Evolutionary conservation across 2,888 invertebrate genomes (phyloP).

Genomic region (Amorpha juglandis): DNA sequence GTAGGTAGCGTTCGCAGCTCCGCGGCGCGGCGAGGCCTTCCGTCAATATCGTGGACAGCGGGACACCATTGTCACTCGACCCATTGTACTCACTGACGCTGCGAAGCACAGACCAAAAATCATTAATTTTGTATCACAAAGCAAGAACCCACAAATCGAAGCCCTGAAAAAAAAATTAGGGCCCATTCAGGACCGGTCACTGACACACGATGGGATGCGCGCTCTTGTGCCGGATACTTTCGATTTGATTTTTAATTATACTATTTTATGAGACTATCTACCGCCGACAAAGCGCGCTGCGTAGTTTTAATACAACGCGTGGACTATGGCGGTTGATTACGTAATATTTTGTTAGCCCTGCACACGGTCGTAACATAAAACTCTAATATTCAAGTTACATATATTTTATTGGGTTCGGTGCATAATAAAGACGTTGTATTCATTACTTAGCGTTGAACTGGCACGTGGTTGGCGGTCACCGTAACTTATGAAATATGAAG

Average conservation of each 20-base stretch:
- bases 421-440: conserved; percentile 48
- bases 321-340: conserved; percentile 37
- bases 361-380: conserved; percentile 22
- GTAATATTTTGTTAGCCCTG: conserved; percentile 18
- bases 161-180: conserved; percentile 75
- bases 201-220: conserved; percentile 65
- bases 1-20: conserved; percentile 70
- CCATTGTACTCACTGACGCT: conserved; percentile 72
- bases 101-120: conserved; percentile 80
- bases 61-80: conserved; percentile 78
- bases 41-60: conserved; percentile 82
- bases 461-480: conserved; percentile 53
- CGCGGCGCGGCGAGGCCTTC: conserved; percentile 58
- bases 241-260: conserved; percentile 75
- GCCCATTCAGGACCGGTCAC: conserved; percentile 76
- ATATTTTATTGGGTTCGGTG: conserved; percentile 36
- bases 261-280: conserved; percentile 42
- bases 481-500: conserved; percentile 62
- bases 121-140: conserved; percentile 84
- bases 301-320: conserved; percentile 40
- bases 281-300: conserved; percentile 41
- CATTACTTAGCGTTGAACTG: conserved; percentile 42
- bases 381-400: conserved; percentile 28
- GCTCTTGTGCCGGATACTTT: conserved; percentile 53
- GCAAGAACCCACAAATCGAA: conserved; percentile 83